These are phyloP conservation scores for Myotis brandtii DNA, from an alignment of 2,113 vertebrate genomes.

Conservation along the genomic window DNA sequence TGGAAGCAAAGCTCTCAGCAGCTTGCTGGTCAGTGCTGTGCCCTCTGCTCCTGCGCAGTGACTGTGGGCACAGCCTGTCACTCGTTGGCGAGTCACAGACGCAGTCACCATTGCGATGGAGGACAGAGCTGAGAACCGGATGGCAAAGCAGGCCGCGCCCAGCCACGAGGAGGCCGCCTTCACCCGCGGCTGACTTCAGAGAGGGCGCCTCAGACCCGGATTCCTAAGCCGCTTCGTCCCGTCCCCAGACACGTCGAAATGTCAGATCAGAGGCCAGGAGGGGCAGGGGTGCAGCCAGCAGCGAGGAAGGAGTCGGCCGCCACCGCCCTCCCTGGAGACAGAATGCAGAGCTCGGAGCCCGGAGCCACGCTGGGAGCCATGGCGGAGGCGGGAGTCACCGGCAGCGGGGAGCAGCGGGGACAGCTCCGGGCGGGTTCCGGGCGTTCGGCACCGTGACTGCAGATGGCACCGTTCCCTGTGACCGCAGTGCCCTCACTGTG, in stretches of 20 bases:
- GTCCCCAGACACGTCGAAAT: not conserved
- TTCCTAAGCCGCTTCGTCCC: conserved; percentile 51
- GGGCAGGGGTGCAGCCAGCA: not conserved
- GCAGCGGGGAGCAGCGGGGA: too few relatives aligned
- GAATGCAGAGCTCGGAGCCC: not conserved
- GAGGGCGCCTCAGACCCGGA: not conserved
- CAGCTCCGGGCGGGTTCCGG: too few relatives aligned
- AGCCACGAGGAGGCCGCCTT: not conserved
- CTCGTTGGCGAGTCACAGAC: not conserved
- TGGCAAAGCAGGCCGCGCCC: not conserved
- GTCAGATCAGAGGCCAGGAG: not conserved
- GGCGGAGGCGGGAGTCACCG: too few relatives aligned
- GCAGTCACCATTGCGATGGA: not conserved
- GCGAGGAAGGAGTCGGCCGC: not conserved
- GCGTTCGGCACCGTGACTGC: too few relatives aligned
- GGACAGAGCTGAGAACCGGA: not conserved
- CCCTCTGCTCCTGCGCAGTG: not conserved
- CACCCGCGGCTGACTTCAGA: not conserved
- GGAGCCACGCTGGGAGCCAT: too few relatives aligned
- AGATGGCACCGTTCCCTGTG: too few relatives aligned
- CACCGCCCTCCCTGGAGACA: too few relatives aligned
- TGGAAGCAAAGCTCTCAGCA: not conserved
- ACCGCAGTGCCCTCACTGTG: too few relatives aligned
- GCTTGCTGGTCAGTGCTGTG: not conserved
- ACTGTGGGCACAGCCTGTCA: not conserved